phyloP scores from a whole-genome alignment of 2,888 invertebrate species.

The Frankliniella intonsa region DNA sequence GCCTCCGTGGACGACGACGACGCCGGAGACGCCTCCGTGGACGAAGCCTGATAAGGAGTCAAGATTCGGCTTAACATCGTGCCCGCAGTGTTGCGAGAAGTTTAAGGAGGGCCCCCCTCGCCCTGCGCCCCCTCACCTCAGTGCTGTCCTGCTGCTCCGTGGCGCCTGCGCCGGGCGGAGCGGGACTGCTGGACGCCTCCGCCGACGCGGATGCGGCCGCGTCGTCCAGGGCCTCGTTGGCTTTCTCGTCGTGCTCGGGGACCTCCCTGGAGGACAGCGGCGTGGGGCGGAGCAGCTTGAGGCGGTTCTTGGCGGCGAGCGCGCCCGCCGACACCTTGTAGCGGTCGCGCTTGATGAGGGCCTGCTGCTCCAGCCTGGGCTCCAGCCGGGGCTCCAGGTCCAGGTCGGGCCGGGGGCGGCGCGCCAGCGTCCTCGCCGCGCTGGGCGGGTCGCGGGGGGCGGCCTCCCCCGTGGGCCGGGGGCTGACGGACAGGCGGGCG shows the following conservation, averaged over 20 bases:
- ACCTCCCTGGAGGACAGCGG: background rate
- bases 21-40: background rate
- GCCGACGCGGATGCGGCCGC: background rate
- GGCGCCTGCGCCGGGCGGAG: background rate
- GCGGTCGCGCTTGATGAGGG: background rate
- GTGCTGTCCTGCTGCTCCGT: background rate
- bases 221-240: constrained; percentile 1
- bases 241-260: constrained; percentile 1
- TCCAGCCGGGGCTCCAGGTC: background rate
- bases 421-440: background rate
- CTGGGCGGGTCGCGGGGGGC: background rate
- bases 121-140: background rate
- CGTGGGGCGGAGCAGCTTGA: background rate
- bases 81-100: no score
- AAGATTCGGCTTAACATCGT: background rate
- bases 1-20: background rate
- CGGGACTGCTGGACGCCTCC: background rate
- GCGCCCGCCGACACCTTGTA: background rate
- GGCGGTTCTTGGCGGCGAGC: background rate
- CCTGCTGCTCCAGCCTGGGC: background rate
- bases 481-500: background rate
- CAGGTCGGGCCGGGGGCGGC: background rate
- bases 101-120: no score
- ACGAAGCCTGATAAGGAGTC: background rate
- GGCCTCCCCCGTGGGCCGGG: background rate